These are phyloP conservation scores for Eupristina koningsbergeri DNA, from an alignment of 1,140 invertebrate genomes.

Conservation along the genomic window DNA sequence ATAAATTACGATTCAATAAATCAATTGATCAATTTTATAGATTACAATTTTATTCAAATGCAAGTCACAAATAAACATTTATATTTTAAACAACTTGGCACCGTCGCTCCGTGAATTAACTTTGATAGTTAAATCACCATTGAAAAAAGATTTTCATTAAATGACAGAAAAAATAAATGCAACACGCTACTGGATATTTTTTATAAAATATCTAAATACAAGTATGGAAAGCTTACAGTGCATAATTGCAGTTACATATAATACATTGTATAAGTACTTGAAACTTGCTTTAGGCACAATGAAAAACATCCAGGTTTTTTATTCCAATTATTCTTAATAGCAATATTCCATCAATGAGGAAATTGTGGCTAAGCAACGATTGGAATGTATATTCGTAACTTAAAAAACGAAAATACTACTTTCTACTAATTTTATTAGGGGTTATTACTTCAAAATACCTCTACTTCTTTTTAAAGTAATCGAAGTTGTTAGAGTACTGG, in stretches of 20 bases:
- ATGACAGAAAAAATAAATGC: conserved; percentile 26
- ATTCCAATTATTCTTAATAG: not conserved
- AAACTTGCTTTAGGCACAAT: conserved; percentile 4
- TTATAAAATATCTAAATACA: conserved; percentile 25
- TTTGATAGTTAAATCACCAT: conserved; percentile 16
- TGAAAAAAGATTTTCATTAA: conserved; percentile 10
- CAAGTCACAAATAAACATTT: not conserved
- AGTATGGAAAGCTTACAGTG: not conserved
- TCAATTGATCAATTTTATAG: too few relatives aligned
- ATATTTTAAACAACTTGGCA: not conserved
- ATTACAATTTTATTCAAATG: not conserved
- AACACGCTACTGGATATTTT: conserved; percentile 16
- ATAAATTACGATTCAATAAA: too few relatives aligned
- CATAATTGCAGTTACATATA: conserved; percentile 11
- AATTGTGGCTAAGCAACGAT: conserved; percentile 29
- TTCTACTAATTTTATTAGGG: conserved; percentile 19
- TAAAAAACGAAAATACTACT: conserved; percentile 2
- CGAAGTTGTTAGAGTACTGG: conserved; percentile 11
- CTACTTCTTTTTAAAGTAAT: conserved; percentile 21
- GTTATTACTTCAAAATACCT: conserved; percentile 18
- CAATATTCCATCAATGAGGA: conserved; percentile 23
- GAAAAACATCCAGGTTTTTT: not conserved
- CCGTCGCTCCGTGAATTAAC: not conserved
- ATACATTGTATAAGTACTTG: not conserved
- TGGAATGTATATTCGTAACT: conserved; percentile 40